Conservation (phyloP, 2,113 vertebrate genomes). For the Oncorhynchus mykiss region DNA sequence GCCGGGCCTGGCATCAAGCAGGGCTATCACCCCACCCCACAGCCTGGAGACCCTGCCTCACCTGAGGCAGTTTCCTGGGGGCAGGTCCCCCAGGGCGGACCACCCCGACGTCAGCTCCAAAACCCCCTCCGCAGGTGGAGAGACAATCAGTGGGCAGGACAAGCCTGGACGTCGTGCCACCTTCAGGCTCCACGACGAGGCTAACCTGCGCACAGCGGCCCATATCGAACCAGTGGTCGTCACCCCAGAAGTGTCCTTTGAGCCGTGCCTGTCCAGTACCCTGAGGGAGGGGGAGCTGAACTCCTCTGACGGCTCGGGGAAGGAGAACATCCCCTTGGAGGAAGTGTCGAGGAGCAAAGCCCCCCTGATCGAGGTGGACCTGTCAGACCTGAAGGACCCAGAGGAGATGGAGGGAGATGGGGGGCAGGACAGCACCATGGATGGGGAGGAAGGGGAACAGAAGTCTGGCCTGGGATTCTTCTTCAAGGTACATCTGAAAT, state of each 20-base stretch:
- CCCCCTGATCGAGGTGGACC: slow-evolving; percentile 91
- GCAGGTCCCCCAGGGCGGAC: slow-evolving; percentile 69
- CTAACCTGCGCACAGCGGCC: slow-evolving; percentile 74
- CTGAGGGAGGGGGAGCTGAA: slow-evolving; percentile 65
- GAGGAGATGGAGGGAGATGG: slow-evolving; percentile 71
- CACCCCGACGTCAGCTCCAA: slow-evolving; percentile 37
- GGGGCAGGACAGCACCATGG: slow-evolving; percentile 57
- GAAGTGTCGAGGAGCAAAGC: slow-evolving; percentile 77
- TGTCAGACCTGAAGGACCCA: slow-evolving; percentile 81
- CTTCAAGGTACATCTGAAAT: slow-evolving; percentile 83
- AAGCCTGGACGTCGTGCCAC: slow-evolving; percentile 76
- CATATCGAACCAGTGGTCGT: slow-evolving; percentile 70
- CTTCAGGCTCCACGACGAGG: slow-evolving; percentile 75
- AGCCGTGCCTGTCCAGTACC: slow-evolving; percentile 57
- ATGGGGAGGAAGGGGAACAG: slow-evolving; percentile 78
- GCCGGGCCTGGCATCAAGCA: slow-evolving; percentile 57
- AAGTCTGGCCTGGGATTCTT: slow-evolving; percentile 91
- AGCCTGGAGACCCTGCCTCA: slow-evolving; percentile 60
- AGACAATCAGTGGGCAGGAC: slow-evolving; percentile 64
- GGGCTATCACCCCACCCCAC: slow-evolving; percentile 71
- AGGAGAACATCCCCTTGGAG: slow-evolving; percentile 57
- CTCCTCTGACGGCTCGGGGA: slow-evolving; percentile 46
- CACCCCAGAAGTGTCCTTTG: slow-evolving; percentile 45
- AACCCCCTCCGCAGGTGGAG: slow-evolving; percentile 54
- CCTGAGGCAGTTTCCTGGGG: slow-evolving; percentile 69